Conservation (phyloP, 2,113 vertebrate species). For the Phocoena phocoena region DNA sequence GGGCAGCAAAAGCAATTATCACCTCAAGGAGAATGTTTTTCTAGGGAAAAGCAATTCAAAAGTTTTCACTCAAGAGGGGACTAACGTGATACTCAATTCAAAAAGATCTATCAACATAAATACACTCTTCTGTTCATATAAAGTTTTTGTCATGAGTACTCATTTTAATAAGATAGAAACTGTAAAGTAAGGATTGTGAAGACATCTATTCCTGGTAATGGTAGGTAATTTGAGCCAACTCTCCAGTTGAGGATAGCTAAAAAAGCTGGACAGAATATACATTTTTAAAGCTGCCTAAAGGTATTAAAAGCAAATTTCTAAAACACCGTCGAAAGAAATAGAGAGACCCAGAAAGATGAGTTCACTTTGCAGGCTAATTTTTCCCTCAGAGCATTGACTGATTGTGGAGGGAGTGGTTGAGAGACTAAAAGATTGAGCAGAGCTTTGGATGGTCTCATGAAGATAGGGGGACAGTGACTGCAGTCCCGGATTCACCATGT, state of each 20-base stretch:
- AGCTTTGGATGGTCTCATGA: not conserved
- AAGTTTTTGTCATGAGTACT: not conserved
- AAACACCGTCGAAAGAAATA: not conserved
- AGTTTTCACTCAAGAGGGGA: not conserved
- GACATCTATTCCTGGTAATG: not conserved
- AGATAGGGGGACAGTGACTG: rapidly evolving
- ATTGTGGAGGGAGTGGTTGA: not conserved
- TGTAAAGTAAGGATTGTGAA: not conserved
- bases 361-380: not conserved
- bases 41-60: not conserved
- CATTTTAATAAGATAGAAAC: not conserved
- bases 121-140: not conserved
- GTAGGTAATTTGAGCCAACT: not conserved
- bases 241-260: not conserved
- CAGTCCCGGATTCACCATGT: not conserved
- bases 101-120: not conserved
- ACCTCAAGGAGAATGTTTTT: not conserved
- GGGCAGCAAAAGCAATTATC: not conserved
- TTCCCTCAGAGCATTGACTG: not conserved
- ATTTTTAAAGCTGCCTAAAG: not conserved
- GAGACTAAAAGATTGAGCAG: not conserved
- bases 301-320: not conserved
- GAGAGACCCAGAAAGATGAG: not conserved
- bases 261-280: not conserved
- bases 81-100: not conserved